These are phyloP conservation scores for Eunapius fragilis DNA, from an alignment of 37 sponge, comb jelly and placozoan genomes.

Conservation along the genomic window DNA sequence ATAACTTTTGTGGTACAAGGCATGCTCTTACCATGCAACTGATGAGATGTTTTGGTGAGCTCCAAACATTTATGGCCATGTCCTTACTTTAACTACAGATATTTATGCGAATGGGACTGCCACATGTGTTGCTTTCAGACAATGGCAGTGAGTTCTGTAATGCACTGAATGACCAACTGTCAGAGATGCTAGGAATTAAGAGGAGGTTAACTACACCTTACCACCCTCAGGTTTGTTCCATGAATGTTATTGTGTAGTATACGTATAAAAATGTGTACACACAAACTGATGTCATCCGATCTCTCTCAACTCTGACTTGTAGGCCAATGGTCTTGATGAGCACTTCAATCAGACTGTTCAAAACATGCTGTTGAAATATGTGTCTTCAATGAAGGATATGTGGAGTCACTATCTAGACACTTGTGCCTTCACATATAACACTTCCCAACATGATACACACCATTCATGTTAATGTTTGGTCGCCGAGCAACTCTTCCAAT, in stretches of 20 bases:
- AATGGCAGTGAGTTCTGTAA: slow-evolving; percentile 49
- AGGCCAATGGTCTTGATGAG: slow-evolving; percentile 77
- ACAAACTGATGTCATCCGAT: too few species aligned
- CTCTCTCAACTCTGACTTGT: not conserved
- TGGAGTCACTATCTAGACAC: slow-evolving; percentile 60
- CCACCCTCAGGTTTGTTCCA: slow-evolving; percentile 57
- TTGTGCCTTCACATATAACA: slow-evolving; percentile 79
- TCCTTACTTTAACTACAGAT: slow-evolving; percentile 18
- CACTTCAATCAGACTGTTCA: slow-evolving; percentile 70
- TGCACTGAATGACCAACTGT: slow-evolving; percentile 29
- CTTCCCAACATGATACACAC: slow-evolving; percentile 67
- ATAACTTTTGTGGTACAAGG: too few species aligned
- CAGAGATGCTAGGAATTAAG: slow-evolving; percentile 30
- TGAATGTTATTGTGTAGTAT: not conserved
- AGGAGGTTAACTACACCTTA: slow-evolving; percentile 55
- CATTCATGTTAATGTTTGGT: slow-evolving; percentile 73
- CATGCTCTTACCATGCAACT: too few species aligned
- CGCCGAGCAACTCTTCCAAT: slow-evolving; percentile 60
- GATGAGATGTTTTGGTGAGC: too few species aligned
- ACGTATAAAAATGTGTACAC: slow-evolving; percentile 6
- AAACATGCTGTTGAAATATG: slow-evolving; percentile 67
- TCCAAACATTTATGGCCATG: too few species aligned
- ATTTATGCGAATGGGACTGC: slow-evolving; percentile 73
- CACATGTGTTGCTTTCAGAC: slow-evolving; percentile 47
- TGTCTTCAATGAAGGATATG: slow-evolving; percentile 27